Evolutionary conservation across 2,113 vertebrate genomes (phyloP), one percentile per base, ranked within the genome.

Genomic region (zebrafish (Danio rerio)): DNA sequence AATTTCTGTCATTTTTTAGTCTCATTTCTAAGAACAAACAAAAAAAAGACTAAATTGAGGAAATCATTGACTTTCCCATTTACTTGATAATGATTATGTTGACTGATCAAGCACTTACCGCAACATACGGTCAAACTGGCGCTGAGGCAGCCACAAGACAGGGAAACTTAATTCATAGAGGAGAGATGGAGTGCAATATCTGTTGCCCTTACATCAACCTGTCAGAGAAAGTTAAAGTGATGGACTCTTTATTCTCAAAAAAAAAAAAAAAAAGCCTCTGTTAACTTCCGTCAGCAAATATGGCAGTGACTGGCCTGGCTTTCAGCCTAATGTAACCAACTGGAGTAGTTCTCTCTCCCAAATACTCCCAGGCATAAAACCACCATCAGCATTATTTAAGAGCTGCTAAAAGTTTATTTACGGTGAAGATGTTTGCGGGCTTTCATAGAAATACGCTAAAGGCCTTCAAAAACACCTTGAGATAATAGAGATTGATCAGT

Each of bases 221-320:
- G 76, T 78, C 61, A 53, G 31, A 78, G 62, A 78, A 78, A 78
- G 20, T 78, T 66, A 63, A 78, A 52, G 49, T 52, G 61, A 78
- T 66, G 61, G 21, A 66, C 61, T 78, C 59, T 66, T 66, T 66
- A 53, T 66, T 78, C 76, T 78, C 21, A 31, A 31, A 31, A 31
- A 31, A 31, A 31, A 31, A 31, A 31, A 31, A 31, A 31, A 31
- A 31, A 31, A 78, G 76, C 47, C 76, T 42, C 76, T 55, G 76
- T 78, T 78, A 78, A 78, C 20, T 78, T 78, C 76, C 65, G 76
- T 78, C 61, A 78, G 76, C 76, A 78, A 42, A 78, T 78, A 55
- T 18, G 21, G 47, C 15, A 66, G 21, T 52, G 76, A 78, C 76
- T 31, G 61, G 76, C 47, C 21, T 78, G 76, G 76, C 61, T 52